Evolutionary conservation across 2,797 vertebrate species (phyloP).

Genomic region (Micromesistius poutassou): DNA sequence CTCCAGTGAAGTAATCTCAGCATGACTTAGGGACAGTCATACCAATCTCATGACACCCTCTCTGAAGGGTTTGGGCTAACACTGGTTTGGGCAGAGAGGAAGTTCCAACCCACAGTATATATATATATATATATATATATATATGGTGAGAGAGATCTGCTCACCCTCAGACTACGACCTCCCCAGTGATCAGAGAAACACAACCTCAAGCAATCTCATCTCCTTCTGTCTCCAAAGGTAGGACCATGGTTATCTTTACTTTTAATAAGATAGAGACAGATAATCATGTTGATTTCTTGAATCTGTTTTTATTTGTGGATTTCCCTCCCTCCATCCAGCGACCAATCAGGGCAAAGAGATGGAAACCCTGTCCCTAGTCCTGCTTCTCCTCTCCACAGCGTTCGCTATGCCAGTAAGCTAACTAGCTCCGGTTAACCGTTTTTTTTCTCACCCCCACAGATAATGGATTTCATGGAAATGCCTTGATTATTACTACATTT

Average conservation of each 20-base stretch:
- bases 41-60: not conserved
- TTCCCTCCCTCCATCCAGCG: not conserved
- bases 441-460: no score
- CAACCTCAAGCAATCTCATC: not conserved
- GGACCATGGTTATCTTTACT: not conserved
- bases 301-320: not conserved
- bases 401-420: not conserved
- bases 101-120: no score
- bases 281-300: not conserved
- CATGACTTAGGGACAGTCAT: not conserved
- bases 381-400: constrained; percentile 13
- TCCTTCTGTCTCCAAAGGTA: not conserved
- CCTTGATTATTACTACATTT: no score
- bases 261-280: not conserved
- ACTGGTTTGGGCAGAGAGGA: not conserved
- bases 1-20: not conserved
- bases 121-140: no score
- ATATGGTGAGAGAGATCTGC: not conserved
- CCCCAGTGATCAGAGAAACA: not conserved
- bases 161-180: not conserved
- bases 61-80: not conserved
- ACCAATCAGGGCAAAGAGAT: constrained; percentile 3
- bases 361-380: constrained; percentile 5
- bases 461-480: no score
- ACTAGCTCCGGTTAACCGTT: not conserved